Evolutionary conservation across 2,888 invertebrate species (phyloP), one percentile per base, ranked within the genome.

Genomic region (Cantharis lateralis): DNA sequence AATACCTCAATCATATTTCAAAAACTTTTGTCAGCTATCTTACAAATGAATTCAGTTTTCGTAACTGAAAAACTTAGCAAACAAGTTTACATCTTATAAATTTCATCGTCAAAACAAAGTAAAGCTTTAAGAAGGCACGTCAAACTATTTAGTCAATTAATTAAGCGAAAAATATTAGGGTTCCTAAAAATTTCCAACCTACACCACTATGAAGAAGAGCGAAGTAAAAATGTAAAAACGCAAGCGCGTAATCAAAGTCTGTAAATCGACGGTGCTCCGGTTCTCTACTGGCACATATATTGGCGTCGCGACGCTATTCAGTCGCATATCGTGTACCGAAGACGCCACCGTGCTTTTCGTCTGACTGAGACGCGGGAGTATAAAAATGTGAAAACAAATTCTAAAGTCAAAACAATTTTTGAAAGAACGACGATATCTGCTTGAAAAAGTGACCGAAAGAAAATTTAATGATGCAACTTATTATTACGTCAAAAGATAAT

Each of bases 201-300:
- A 78, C 76, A 71, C 48, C 76, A 78, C 76, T 76, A 71, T 28
- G 76, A 76, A 78, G 76, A 26, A 71, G 64, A 69, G 68, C 71
- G 48, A 78, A 75, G 70, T 71, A 24, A 18, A 26, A 24, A 20
- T 32, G 62, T 24, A 68, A 63, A 28, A 61, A 78, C 80, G 80
- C 80, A 80, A 76, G 82, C 82, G 77, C 76, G 76, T 73, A 26
- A 64, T 70, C 66, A 70, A 66, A 72, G 76, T 66, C 70, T 71
- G 74, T 63, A 77, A 78, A 74, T 24, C 79, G 80, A 77, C 76
- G 78, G 73, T 78, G 75, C 70, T 76, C 77, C 68, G 66, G 64
- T 76, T 79, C 75, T 76, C 76, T 75, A 80, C 79, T 78, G 75
- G 77, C 82, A 81, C 77, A 82, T 76, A 80, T 78, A 79, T 80